phyloP scores from a whole-genome alignment of 1,140 invertebrate species.

The Drosophila lini region DNA sequence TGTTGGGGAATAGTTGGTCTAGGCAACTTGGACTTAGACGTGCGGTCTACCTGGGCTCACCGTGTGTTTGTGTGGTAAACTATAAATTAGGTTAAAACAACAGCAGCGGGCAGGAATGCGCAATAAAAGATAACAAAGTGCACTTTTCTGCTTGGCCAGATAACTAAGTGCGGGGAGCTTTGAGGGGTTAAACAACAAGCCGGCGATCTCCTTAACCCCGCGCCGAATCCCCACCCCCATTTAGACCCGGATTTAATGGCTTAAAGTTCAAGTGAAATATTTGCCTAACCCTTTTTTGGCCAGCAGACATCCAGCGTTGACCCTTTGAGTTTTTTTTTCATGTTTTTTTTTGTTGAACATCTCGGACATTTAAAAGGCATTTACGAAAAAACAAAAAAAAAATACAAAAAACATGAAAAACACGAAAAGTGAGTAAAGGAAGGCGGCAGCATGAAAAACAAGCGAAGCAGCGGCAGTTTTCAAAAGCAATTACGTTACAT shows the following conservation, averaged over 20 bases:
- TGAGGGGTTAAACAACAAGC: slow-evolving; percentile 33
- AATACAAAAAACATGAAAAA: slow-evolving; percentile 7
- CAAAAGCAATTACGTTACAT: slow-evolving; percentile 79
- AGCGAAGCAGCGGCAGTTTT: slow-evolving; percentile 58
- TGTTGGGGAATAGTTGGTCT: slow-evolving; percentile 69
- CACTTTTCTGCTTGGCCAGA: slow-evolving; percentile 74
- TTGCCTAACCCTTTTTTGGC: slow-evolving; percentile 67
- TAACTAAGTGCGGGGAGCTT: slow-evolving; percentile 39
- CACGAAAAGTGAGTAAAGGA: slow-evolving; percentile 31
- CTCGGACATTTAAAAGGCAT: slow-evolving; percentile 54
- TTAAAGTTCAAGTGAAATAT: slow-evolving; percentile 78
- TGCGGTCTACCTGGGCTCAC: slow-evolving; percentile 64
- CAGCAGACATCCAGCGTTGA: slow-evolving; percentile 31
- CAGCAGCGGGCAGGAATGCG: slow-evolving; percentile 66
- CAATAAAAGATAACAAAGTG: slow-evolving; percentile 83
- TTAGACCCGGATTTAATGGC: slow-evolving; percentile 69
- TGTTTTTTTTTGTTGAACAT: slow-evolving; percentile 13
- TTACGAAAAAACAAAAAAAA: slow-evolving; percentile 13
- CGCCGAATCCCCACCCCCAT: slow-evolving; percentile 4
- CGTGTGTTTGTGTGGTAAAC: slow-evolving; percentile 63
- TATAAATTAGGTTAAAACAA: slow-evolving; percentile 83
- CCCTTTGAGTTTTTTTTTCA: slow-evolving; percentile 24
- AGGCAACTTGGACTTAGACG: slow-evolving; percentile 50
- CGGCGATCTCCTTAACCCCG: slow-evolving; percentile 29
- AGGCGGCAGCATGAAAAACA: slow-evolving; percentile 31